Evolutionary conservation across 2,113 vertebrate genomes (phyloP).

Genomic region (Coracopsis vasa): DNA sequence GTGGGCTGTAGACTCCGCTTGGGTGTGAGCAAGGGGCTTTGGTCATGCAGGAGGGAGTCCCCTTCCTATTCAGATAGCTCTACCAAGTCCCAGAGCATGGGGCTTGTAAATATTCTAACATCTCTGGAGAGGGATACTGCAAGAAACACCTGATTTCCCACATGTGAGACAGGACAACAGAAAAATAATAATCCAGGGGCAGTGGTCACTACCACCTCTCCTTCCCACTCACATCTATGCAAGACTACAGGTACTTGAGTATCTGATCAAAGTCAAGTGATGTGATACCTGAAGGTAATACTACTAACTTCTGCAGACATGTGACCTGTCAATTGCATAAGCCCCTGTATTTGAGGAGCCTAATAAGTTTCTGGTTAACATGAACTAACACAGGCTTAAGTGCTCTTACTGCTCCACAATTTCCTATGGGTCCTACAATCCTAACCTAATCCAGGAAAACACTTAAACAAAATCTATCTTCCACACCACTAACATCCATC

Average conservation of each 20-base stretch:
- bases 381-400: neutral
- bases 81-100: neutral
- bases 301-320: neutral
- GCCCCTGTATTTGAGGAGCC: neutral
- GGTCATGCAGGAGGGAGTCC: neutral
- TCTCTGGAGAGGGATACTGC: neutral
- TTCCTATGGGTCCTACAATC: neutral
- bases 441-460: neutral
- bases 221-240: neutral
- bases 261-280: neutral
- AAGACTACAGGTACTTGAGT: fast-evolving
- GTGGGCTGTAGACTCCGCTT: neutral
- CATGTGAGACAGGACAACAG: neutral
- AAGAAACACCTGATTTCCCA: neutral
- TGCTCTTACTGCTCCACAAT: neutral
- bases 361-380: neutral
- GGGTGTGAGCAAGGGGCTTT: neutral
- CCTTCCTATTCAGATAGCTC: neutral
- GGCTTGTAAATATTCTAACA: neutral
- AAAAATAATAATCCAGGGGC: neutral
- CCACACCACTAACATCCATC: neutral
- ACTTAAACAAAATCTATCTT: neutral
- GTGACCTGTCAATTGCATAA: neutral
- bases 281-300: neutral
- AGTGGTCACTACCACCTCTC: neutral